Conservation (phyloP, 2,888 invertebrate species). For the Protodeltote pygarga region DNA sequence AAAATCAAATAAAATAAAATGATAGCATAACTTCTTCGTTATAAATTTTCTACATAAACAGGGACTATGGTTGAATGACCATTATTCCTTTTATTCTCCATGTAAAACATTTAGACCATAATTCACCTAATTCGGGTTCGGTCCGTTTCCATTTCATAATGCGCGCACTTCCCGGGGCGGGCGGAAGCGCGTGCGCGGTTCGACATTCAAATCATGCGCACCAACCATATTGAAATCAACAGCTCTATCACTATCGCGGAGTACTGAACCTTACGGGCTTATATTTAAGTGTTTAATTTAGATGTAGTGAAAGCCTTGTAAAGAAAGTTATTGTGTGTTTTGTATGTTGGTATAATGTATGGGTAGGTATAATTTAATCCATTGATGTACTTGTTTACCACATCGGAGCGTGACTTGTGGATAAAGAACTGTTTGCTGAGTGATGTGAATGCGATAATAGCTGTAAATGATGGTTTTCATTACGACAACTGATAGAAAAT, state of each 20-base stretch:
- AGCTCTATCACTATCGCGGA: constrained; percentile 36
- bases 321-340: constrained; percentile 73
- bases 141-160: constrained; percentile 59
- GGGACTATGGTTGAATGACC: constrained; percentile 1
- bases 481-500: constrained; percentile 35
- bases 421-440: constrained; percentile 54
- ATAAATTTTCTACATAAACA: neutral
- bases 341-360: constrained; percentile 39
- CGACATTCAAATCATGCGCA: constrained; percentile 68
- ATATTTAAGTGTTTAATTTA: constrained; percentile 44
- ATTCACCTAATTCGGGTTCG: constrained; percentile 41
- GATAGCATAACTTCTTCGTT: no score
- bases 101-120: constrained; percentile 28
- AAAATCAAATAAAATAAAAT: no score
- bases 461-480: constrained; percentile 35
- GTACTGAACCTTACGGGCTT: constrained; percentile 49
- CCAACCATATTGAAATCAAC: constrained; percentile 53
- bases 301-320: constrained; percentile 65
- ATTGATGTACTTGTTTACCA: constrained; percentile 68
- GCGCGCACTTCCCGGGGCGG: constrained; percentile 60
- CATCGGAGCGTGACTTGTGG: constrained; percentile 67
- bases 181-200: constrained; percentile 68
- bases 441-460: constrained; percentile 45
- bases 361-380: constrained; percentile 67
- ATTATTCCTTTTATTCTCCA: constrained; percentile 5